These are phyloP conservation scores for Plemyria rubiginata DNA, from an alignment of 2,888 invertebrate genomes.

Conservation along the genomic window DNA sequence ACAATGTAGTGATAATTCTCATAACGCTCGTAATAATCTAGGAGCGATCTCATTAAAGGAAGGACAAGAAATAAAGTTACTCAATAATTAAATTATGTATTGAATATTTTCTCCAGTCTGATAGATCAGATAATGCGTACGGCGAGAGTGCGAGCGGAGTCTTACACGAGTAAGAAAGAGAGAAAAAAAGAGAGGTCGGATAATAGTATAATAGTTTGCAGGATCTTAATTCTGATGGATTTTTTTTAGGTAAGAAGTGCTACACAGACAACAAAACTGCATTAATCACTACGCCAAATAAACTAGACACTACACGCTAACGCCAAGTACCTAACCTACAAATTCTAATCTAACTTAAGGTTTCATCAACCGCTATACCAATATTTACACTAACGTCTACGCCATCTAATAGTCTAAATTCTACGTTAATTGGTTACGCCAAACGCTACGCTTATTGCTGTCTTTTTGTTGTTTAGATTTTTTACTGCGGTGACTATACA, in stretches of 20 bases:
- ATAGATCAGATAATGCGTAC: constrained; percentile 32
- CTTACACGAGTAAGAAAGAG: no score
- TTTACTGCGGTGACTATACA: no score
- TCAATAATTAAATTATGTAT: constrained; percentile 52
- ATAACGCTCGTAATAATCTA: constrained; percentile 27
- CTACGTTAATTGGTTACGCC: not conserved
- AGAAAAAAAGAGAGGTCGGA: no score
- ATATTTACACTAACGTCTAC: not conserved
- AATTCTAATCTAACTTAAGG: no score
- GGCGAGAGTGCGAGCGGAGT: constrained; percentile 31
- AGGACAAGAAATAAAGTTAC: constrained; percentile 42
- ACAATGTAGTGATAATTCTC: constrained; percentile 29
- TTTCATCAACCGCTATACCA: not conserved
- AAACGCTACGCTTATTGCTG: not conserved
- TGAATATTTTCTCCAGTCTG: constrained; percentile 49
- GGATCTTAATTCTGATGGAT: no score
- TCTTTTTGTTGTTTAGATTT: no score
- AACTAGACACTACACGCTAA: no score
- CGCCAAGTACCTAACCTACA: no score
- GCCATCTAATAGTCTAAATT: not conserved
- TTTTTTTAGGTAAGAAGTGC: no score
- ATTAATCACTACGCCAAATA: not conserved
- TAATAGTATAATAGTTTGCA: no score
- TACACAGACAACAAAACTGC: no score
- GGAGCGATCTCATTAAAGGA: constrained; percentile 31